Conservation (phyloP, 1,140 invertebrate genomes). For the Brachionus rubens region DNA sequence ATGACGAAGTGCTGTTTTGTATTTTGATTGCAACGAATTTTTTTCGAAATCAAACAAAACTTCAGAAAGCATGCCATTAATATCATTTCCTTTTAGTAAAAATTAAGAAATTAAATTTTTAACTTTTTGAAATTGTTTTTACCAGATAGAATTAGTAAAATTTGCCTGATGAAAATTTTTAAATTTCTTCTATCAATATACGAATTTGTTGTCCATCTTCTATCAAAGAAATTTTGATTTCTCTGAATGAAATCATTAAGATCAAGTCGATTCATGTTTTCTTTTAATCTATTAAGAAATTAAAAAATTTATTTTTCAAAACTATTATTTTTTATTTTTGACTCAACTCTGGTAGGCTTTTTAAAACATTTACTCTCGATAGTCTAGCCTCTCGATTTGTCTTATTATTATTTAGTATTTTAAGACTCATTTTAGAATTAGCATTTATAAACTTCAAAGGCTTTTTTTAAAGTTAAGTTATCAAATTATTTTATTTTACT, state of each 20-base stretch:
- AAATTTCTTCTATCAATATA: not conserved
- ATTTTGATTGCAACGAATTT: not conserved
- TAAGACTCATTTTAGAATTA: no score
- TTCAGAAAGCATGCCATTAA: not conserved
- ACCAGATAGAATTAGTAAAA: not conserved
- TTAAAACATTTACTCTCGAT: no score
- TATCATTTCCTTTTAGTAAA: not conserved
- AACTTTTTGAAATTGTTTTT: not conserved
- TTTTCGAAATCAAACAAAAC: constrained; percentile 9
- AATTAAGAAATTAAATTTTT: not conserved
- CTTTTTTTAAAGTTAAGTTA: no score
- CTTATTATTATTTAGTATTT: no score
- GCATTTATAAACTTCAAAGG: no score
- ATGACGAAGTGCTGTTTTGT: not conserved
- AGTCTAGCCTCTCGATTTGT: no score
- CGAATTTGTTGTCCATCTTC: not conserved
- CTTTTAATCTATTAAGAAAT: not conserved
- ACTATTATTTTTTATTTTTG: no score
- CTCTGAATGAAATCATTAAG: not conserved
- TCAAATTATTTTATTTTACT: no score
- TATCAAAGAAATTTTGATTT: not conserved
- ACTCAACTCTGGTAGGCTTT: no score
- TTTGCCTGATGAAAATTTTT: not conserved
- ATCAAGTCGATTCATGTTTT: not conserved
- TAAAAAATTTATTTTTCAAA: no score